A percentile compares a stretch with the other conserved stretches of the same genome.
phyloP scores from a whole-genome alignment of 2,113 vertebrate species.

The Calonectris borealis region DNA sequence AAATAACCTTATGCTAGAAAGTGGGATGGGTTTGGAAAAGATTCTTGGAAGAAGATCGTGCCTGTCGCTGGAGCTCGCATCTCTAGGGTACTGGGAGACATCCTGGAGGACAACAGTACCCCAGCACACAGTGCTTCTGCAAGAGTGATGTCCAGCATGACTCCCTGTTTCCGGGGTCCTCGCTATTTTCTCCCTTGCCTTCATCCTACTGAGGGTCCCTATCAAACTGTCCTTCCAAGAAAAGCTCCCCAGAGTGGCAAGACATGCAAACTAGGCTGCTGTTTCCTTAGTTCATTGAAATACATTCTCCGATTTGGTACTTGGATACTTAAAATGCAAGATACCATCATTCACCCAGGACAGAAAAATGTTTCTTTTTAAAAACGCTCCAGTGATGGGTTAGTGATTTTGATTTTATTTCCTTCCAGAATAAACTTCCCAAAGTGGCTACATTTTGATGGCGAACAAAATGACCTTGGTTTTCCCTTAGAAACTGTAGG shows the following conservation, averaged over 20 bases:
- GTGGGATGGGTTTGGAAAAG: neutral
- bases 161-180: neutral
- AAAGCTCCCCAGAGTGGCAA: neutral
- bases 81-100: neutral
- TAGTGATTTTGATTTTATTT: neutral
- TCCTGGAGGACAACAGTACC: neutral
- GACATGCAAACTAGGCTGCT: neutral
- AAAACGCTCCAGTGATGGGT: fast-evolving
- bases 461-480: fast-evolving
- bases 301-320: neutral
- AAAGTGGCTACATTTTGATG: neutral
- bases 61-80: neutral
- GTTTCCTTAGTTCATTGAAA: neutral
- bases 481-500: neutral
- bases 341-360: neutral
- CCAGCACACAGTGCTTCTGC: neutral
- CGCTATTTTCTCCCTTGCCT: neutral
- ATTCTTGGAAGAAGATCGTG: neutral
- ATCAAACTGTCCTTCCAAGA: neutral
- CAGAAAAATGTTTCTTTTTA: neutral
- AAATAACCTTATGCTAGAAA: neutral
- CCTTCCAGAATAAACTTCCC: neutral
- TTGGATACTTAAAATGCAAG: neutral
- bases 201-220: neutral
- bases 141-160: fast-evolving